These are phyloP conservation scores for Eretmochelys imbricata DNA, from an alignment of 2,113 vertebrate genomes.

Conservation along the genomic window DNA sequence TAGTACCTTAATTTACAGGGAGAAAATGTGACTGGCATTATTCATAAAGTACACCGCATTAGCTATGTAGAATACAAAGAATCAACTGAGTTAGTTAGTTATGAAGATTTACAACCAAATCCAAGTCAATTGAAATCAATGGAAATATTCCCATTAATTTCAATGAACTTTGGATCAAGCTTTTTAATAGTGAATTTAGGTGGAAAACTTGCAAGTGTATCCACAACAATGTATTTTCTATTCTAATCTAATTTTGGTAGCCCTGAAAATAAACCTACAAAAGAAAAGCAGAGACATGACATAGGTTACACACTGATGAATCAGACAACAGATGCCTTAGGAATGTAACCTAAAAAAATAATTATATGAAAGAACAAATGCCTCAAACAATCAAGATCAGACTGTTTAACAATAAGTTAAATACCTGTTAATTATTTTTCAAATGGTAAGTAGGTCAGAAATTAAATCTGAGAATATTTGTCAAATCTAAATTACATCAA, in stretches of 20 bases:
- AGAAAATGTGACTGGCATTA: slow-evolving; percentile 55
- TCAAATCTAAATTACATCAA: not conserved
- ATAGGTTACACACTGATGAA: not conserved
- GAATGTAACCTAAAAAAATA: not conserved
- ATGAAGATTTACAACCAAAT: slow-evolving; percentile 25
- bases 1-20: slow-evolving; percentile 40
- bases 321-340: not conserved
- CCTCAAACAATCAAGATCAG: not conserved
- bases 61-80: slow-evolving; percentile 9
- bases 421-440: not conserved
- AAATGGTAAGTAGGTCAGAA: not conserved
- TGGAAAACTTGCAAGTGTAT: not conserved
- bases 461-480: slow-evolving; percentile 1
- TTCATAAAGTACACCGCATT: slow-evolving; percentile 39
- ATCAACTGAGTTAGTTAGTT: not conserved
- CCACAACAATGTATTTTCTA: not conserved
- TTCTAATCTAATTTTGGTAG: slow-evolving; percentile 23
- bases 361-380: not conserved
- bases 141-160: slow-evolving; percentile 15
- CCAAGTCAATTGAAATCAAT: not conserved
- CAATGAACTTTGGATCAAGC: slow-evolving; percentile 18
- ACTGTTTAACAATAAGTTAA: not conserved
- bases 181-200: not conserved
- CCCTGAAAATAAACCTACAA: slow-evolving; percentile 2
- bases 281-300: not conserved